Evolutionary conservation across 2,888 invertebrate genomes (phyloP).

Genomic region (Alitta virens): DNA sequence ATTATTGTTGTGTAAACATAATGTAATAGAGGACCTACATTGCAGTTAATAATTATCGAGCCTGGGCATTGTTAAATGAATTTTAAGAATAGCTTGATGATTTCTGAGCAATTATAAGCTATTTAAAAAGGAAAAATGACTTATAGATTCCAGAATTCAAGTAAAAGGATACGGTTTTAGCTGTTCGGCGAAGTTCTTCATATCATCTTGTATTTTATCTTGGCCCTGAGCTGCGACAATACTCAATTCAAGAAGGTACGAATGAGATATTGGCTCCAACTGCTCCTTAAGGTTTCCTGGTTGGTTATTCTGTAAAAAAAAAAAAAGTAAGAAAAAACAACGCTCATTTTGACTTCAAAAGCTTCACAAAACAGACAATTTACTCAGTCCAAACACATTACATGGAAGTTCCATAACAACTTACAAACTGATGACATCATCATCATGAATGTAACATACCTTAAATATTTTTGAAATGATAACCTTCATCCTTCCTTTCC

Average conservation of each 20-base stretch:
- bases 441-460: conserved; percentile 45
- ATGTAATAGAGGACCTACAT: no score
- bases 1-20: no score
- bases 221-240: conserved; percentile 67
- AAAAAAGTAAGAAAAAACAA: not conserved
- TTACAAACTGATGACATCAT: not conserved
- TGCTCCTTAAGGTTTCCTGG: conserved; percentile 56
- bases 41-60: no score
- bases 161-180: conserved; percentile 69
- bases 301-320: conserved; percentile 63
- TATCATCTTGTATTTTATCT: conserved; percentile 93
- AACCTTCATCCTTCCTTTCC: conserved; percentile 95
- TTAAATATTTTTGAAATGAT: conserved; percentile 93
- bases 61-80: no score
- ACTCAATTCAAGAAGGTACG: conserved; percentile 90
- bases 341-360: not conserved
- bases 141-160: no score
- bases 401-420: not conserved
- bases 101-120: no score
- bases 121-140: no score
- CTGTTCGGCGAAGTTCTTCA: conserved; percentile 92
- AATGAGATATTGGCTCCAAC: conserved; percentile 83
- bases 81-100: no score
- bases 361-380: no score
- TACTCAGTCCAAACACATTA: no score